phyloP scores from a whole-genome alignment of 1,140 invertebrate species.

The Aphis craccivora region DNA sequence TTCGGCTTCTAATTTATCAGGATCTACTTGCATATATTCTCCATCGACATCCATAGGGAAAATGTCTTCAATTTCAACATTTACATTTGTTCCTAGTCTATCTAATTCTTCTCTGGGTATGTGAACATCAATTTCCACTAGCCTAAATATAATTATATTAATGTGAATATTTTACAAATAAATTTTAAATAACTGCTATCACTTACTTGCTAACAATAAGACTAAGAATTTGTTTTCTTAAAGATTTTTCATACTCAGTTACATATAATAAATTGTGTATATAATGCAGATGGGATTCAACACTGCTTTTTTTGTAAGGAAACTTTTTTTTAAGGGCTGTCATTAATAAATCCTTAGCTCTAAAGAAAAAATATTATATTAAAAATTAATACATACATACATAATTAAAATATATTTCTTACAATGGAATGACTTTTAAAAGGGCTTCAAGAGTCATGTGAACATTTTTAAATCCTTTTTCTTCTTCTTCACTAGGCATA shows the following conservation, averaged over 20 bases:
- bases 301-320: slow-evolving; percentile 71
- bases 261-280: slow-evolving; percentile 73
- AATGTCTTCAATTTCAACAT: slow-evolving; percentile 64
- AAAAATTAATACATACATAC: slow-evolving; percentile 60
- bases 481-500: slow-evolving; percentile 63
- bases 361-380: slow-evolving; percentile 62
- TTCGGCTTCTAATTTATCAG: slow-evolving; percentile 65
- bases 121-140: slow-evolving; percentile 70
- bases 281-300: slow-evolving; percentile 70
- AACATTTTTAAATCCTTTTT: slow-evolving; percentile 66
- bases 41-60: slow-evolving; percentile 67
- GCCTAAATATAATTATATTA: neutral
- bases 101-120: slow-evolving; percentile 69
- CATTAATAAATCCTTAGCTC: slow-evolving; percentile 68
- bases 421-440: slow-evolving; percentile 72
- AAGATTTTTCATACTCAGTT: slow-evolving; percentile 70
- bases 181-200: neutral
- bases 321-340: slow-evolving; percentile 67
- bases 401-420: slow-evolving; percentile 62
- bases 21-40: slow-evolving; percentile 62
- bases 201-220: slow-evolving; percentile 74
- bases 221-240: slow-evolving; percentile 70
- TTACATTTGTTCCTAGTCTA: slow-evolving; percentile 63
- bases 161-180: neutral
- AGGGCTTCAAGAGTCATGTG: slow-evolving; percentile 69